phyloP scores from a whole-genome alignment of 2,888 invertebrate genomes.

The Drosophila bunnanda region DNA sequence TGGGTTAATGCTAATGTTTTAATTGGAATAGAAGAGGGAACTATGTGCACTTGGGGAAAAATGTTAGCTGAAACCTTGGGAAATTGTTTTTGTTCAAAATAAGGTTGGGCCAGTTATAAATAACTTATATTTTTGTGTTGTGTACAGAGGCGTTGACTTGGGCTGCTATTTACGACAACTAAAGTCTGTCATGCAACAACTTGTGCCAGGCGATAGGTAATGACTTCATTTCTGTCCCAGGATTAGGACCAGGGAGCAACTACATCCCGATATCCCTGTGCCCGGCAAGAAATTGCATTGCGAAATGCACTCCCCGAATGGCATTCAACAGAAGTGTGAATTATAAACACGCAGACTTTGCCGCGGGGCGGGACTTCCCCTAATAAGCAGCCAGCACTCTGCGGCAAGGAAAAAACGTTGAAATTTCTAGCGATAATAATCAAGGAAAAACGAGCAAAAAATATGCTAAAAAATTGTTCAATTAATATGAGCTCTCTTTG shows the following conservation, averaged over 20 bases:
- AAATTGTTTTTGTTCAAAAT: too few species aligned
- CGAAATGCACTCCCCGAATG: conserved; percentile 47
- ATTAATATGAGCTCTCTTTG: conserved; percentile 66
- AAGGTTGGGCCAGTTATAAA: too few species aligned
- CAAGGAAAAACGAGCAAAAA: conserved; percentile 59
- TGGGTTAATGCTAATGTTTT: conserved; percentile 26
- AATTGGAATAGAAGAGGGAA: conserved; percentile 17
- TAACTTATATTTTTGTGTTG: not conserved
- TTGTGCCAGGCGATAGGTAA: conserved; percentile 63
- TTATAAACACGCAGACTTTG: conserved; percentile 72
- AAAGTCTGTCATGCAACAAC: conserved; percentile 52
- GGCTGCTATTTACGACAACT: conserved; percentile 41
- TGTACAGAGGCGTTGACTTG: conserved; percentile 32
- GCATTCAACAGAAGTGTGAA: conserved; percentile 71
- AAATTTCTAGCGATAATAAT: conserved; percentile 66
- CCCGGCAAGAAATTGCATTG: conserved; percentile 30
- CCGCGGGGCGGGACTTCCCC: conserved; percentile 40
- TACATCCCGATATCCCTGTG: not conserved
- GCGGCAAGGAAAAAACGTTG: conserved; percentile 50
- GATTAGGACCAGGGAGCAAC: not conserved
- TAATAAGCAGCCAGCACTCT: conserved; percentile 59
- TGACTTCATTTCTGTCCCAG: conserved; percentile 59
- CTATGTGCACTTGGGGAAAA: not conserved
- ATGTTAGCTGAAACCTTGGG: not conserved
- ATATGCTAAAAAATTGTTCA: conserved; percentile 70